Conservation (phyloP, 1,140 invertebrate species). For the Hylyphantes graminicola region DNA sequence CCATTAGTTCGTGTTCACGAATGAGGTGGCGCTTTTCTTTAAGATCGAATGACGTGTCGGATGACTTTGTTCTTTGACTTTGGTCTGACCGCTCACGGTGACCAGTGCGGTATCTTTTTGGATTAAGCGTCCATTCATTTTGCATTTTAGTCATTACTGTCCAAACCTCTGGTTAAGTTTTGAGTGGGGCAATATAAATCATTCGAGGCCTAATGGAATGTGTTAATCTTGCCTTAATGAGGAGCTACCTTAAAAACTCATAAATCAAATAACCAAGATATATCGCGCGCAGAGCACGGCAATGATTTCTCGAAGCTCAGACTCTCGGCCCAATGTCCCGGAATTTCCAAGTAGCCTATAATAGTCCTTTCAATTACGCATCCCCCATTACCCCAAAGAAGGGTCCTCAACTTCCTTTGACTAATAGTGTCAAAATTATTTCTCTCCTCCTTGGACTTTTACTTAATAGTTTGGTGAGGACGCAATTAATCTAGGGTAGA, state of each 20-base stretch:
- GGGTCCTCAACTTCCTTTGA: slow-evolving; percentile 35
- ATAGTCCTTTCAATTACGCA: slow-evolving; percentile 34
- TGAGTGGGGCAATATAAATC: slow-evolving; percentile 32
- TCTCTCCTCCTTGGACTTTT: neutral
- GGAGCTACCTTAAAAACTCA: slow-evolving; percentile 47
- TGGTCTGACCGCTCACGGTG: too few relatives aligned
- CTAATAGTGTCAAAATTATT: slow-evolving; percentile 55
- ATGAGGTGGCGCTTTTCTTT: too few relatives aligned
- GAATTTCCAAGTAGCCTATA: slow-evolving; percentile 29
- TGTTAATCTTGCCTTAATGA: slow-evolving; percentile 35
- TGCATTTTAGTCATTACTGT: slow-evolving; percentile 3
- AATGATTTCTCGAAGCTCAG: slow-evolving; percentile 1
- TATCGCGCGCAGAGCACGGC: slow-evolving; percentile 12
- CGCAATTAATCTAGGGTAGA: slow-evolving; percentile 37
- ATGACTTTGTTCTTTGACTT: too few relatives aligned
- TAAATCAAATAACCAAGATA: slow-evolving; percentile 56
- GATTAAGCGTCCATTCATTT: neutral
- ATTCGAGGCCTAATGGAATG: slow-evolving; percentile 30
- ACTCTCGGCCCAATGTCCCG: neutral
- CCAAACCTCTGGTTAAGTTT: neutral
- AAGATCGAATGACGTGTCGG: too few relatives aligned
- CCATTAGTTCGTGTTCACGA: too few relatives aligned
- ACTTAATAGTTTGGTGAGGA: slow-evolving; percentile 38
- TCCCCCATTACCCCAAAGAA: slow-evolving; percentile 40
- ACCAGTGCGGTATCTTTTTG: too few relatives aligned